Evolutionary conservation across 2,797 vertebrate species (phyloP), one percentile per base, ranked within the genome.

Genomic region (Cynodonichthys magdalenae): DNA sequence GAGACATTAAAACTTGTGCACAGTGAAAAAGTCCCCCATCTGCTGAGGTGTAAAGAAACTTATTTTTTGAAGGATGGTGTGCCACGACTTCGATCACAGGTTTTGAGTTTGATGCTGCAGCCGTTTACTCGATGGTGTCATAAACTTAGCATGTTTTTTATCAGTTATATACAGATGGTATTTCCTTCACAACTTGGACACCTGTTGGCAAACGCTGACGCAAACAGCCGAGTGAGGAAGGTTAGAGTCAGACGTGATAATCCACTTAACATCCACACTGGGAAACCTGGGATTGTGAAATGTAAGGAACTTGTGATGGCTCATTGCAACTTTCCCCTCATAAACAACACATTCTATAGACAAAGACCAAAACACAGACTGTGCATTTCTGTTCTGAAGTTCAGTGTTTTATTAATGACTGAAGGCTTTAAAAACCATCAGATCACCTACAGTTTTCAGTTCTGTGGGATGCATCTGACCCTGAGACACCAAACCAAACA

Each of bases 211-310:
- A 57, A 60, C 53, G 59, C 34, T 20, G 14, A 19, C 24, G 24
- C 66, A 45, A 44, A 42, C 11, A 24, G 41, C 39, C 52, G 41
- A 58, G 64, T 56, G 61, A 46, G 18, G 45, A 29, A 59, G 63
- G 63, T 58, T 50, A 10, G 50, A 65, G 52, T 53, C n/a, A 53
- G 48, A 52, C 51, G 51, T 5, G 14, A 56, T 46, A 58, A 71
- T 76, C 53, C 70, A 59, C 64, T 69, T 53, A 45, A 59, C 46
- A 63, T 34, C 55, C 19, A 31, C 64, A 31, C 70, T 27, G 58
- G 55, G 28, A 67, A 79, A 74, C 67, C 67, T 81, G 73, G 44
- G 57, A 74, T 80, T 81, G 24, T 24, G 24, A 24, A 24, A 24
- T 24, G 24, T 24, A 2, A 24, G 24, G 24, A 24, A 24, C 24